phyloP scores from a whole-genome alignment of 1,140 invertebrate genomes.

The Caenorhabditis brenneri region DNA sequence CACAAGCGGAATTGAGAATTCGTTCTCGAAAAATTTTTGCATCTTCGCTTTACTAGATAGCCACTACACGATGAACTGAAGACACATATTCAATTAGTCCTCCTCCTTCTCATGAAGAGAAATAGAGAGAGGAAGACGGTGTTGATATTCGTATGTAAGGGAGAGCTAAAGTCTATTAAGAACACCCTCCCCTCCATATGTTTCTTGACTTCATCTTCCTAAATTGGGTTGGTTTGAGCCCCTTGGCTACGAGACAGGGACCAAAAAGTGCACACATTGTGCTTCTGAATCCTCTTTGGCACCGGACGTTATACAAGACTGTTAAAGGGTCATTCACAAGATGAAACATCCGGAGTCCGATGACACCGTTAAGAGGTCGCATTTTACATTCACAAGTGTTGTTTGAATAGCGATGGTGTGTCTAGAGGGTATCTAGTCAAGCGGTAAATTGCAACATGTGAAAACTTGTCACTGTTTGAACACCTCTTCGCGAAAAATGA shows the following conservation, averaged over 20 bases:
- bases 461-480: background rate
- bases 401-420: slow-evolving; percentile 8
- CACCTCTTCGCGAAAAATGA: background rate
- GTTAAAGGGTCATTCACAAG: too few species aligned
- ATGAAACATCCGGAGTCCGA: background rate
- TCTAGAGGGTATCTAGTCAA: background rate
- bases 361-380: background rate
- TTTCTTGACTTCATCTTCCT: background rate
- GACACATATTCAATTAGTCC: slow-evolving; percentile 26
- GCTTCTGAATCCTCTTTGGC: too few species aligned
- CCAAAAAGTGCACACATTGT: too few species aligned
- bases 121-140: background rate
- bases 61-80: background rate
- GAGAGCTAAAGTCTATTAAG: slow-evolving; percentile 24
- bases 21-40: background rate
- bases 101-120: background rate
- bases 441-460: slow-evolving; percentile 38
- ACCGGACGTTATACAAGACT: slow-evolving; percentile 10
- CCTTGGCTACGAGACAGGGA: too few species aligned
- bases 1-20: background rate
- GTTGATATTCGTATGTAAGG: background rate
- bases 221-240: too few species aligned
- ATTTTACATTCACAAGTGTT: background rate
- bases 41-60: background rate
- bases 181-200: background rate